Base-by-base conservation (phyloP, 2,888 invertebrate genomes). In the Aporophyla lueneburgensis region DNA sequence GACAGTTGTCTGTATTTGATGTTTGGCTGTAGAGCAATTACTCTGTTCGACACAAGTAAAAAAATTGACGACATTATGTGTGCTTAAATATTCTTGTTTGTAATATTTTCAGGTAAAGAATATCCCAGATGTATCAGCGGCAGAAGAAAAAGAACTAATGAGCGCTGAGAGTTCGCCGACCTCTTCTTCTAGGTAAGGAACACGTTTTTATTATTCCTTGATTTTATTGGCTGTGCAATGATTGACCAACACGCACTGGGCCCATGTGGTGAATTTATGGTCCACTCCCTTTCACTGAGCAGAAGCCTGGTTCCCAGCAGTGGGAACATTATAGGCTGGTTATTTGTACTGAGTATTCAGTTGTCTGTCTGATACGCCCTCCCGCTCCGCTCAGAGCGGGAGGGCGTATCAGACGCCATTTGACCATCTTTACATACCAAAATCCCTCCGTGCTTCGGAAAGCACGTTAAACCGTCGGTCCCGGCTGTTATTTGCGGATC, bases 61-160 rank as follows among this genome's bases (percentile, higher is more conserved):
- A 40, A 68, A 19, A 2, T 49, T 2, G 49, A 1, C 49, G 2
- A 59, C 2, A 61, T 33, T 59, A 59, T 43, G 9, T 46, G 6
- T 27, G 27, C 16, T 51, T 46, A 66, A 49, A 24, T 56, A 21
- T 66, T 43, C 1, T 27, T 62, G 12, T 67, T 71, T 63, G 12
- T 10, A 16, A 59, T 6, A 58, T 71, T 93, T 94, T 63, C 92
- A 97, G 97, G 97, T 97, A 2, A 97, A 98, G 88, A 97, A 97
- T 89, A 97, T 98, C 81, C 98, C 98, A 27, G 98, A 98, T 91
- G 98, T 98, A 5, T 97, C 98, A 54, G 96, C 96, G 24, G 97
- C 97, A 0, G 97, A 97, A 81, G 97, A 97, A 88, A 97, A 97
- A 83, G 97, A 97, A 91, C 93, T 96, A 76, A 93, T 95, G 92